Percentiles rank a stretch among this genome's conserved stretches.
Conservation (phyloP, 2,888 invertebrate genomes). For the Troglohyphantes excavatus region DNA sequence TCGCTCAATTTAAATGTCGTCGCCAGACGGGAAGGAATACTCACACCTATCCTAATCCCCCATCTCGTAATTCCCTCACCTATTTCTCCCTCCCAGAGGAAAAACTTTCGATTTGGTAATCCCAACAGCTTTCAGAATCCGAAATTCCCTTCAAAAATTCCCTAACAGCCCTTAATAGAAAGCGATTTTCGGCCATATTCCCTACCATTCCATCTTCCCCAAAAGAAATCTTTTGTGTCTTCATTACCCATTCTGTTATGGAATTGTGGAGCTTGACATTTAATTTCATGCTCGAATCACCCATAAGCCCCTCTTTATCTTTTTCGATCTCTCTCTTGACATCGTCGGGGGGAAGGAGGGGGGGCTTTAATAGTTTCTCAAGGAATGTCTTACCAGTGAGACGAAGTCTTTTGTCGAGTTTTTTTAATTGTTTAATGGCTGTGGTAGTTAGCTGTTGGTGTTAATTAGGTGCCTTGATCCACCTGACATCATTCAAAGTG, state of each 20-base stretch:
- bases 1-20: neutral
- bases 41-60: neutral
- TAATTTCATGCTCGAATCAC: conserved; percentile 67
- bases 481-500: neutral
- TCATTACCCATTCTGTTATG: conserved; percentile 46
- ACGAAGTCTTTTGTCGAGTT: neutral
- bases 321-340: neutral
- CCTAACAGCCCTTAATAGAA: conserved; percentile 50
- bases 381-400: conserved; percentile 8
- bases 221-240: conserved; percentile 39
- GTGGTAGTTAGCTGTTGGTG: neutral
- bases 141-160: conserved; percentile 7
- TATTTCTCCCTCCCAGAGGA: neutral
- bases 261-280: conserved; percentile 64
- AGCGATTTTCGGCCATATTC: conserved; percentile 26
- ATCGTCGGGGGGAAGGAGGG: conserved; percentile 7
- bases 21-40: neutral
- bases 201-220: neutral
- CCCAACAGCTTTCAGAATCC: neutral
- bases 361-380: conserved; percentile 50
- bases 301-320: conserved; percentile 44
- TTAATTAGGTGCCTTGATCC: conserved; percentile 36
- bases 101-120: neutral
- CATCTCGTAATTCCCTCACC: neutral
- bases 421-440: neutral